phyloP scores from a whole-genome alignment of 2,113 vertebrate species.

The Syrmaticus mikado region DNA sequence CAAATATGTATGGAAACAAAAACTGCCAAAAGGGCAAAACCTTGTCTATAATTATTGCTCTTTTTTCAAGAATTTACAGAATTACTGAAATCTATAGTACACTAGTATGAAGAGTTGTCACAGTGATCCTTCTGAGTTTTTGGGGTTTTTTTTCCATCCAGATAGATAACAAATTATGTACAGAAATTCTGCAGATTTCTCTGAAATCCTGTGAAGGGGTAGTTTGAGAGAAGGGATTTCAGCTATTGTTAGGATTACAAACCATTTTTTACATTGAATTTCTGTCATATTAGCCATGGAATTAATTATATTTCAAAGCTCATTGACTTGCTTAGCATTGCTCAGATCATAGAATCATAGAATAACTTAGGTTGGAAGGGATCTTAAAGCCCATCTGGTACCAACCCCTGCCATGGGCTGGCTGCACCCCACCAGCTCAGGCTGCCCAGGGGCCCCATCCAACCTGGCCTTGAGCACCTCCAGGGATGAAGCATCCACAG shows the following conservation, averaged over 20 bases:
- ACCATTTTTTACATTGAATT: background rate
- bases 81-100: background rate
- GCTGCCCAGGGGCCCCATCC: too few relatives aligned
- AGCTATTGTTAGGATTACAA: background rate
- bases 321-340: background rate
- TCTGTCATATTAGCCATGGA: background rate
- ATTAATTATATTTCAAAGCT: background rate
- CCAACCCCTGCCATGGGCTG: too few relatives aligned
- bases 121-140: background rate
- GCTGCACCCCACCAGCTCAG: too few relatives aligned
- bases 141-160: background rate
- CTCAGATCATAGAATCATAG: background rate
- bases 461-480: too few relatives aligned
- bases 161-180: background rate
- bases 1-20: background rate
- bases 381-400: too few relatives aligned
- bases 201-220: background rate
- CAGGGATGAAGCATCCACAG: too few relatives aligned
- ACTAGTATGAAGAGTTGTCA: background rate
- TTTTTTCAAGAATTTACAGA: background rate
- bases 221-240: background rate
- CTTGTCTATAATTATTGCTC: background rate
- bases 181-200: background rate
- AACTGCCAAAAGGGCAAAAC: background rate
- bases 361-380: too few relatives aligned